These are phyloP conservation scores for Oenanthe melanoleuca DNA, from an alignment of 2,113 vertebrate genomes.

Conservation along the genomic window DNA sequence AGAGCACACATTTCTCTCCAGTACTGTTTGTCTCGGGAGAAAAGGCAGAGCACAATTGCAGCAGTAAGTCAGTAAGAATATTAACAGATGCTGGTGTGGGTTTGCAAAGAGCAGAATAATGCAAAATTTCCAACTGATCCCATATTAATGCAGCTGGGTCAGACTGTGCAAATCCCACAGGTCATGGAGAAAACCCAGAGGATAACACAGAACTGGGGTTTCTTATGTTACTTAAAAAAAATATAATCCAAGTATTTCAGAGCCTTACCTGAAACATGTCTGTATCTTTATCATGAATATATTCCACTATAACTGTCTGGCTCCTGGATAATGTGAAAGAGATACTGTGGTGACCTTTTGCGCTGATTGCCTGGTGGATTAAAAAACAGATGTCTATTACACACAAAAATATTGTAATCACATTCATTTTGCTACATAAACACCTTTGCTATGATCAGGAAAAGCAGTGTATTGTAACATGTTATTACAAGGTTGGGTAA, in stretches of 20 bases:
- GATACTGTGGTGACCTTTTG: slow-evolving; percentile 96
- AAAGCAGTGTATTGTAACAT: background rate
- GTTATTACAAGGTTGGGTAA: slow-evolving; percentile 27
- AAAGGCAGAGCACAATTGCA: background rate
- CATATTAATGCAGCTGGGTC: background rate
- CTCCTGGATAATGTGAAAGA: slow-evolving; percentile 95
- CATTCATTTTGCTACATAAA: background rate
- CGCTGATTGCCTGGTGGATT: slow-evolving; percentile 88
- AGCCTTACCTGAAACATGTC: slow-evolving; percentile 98
- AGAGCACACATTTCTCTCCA: background rate
- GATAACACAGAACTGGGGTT: background rate
- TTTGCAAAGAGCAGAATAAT: background rate
- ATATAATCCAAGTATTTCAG: background rate
- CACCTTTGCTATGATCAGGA: background rate
- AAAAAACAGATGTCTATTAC: slow-evolving; percentile 20
- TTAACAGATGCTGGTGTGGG: background rate
- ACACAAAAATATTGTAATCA: background rate
- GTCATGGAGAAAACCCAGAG: background rate
- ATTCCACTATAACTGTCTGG: slow-evolving; percentile 97
- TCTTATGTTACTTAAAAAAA: background rate
- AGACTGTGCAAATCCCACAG: background rate
- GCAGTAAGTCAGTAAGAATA: background rate
- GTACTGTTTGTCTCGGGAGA: background rate
- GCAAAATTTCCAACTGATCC: background rate
- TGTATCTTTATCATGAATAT: slow-evolving; percentile 93